A percentile compares a stretch with the other conserved stretches of the same genome.
Conservation (phyloP, 2,797 vertebrate genomes). For the Gallinago stenura region DNA sequence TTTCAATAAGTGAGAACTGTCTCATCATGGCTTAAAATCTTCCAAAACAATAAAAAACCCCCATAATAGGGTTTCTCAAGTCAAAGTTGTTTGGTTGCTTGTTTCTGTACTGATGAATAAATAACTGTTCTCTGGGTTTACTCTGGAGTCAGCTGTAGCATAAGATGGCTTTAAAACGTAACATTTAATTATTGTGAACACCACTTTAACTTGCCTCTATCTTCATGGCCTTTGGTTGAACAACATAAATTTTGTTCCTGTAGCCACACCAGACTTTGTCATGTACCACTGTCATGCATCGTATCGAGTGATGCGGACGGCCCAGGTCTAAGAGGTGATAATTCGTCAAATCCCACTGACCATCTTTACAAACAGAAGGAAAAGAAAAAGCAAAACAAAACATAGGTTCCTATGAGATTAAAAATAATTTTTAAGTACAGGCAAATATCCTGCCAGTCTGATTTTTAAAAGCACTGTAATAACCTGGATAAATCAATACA, state of each 20-base stretch:
- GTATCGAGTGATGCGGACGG: slow-evolving; percentile 92
- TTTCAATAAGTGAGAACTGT: background rate
- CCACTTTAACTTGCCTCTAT: slow-evolving; percentile 86
- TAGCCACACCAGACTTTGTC: slow-evolving; percentile 99
- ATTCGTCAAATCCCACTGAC: slow-evolving; percentile 98
- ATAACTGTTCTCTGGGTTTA: background rate
- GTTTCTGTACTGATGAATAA: background rate
- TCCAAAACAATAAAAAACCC: background rate
- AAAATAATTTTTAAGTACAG: background rate
- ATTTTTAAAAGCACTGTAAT: background rate
- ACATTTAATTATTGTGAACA: background rate
- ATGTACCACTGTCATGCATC: slow-evolving; percentile 97
- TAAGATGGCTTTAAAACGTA: background rate
- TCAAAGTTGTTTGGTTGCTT: background rate
- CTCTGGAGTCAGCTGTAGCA: background rate
- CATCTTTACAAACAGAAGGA: slow-evolving; percentile 82
- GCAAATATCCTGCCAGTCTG: background rate
- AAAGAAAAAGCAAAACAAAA: background rate
- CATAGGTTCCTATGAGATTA: background rate
- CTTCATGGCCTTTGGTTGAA: slow-evolving; percentile 97
- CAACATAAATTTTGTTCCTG: slow-evolving; percentile 96
- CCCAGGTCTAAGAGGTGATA: slow-evolving; percentile 96
- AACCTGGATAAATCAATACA: background rate
- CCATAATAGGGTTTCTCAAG: background rate
- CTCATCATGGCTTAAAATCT: background rate